phyloP scores from a whole-genome alignment of 2,888 invertebrate genomes.

The Anodontia alba region DNA sequence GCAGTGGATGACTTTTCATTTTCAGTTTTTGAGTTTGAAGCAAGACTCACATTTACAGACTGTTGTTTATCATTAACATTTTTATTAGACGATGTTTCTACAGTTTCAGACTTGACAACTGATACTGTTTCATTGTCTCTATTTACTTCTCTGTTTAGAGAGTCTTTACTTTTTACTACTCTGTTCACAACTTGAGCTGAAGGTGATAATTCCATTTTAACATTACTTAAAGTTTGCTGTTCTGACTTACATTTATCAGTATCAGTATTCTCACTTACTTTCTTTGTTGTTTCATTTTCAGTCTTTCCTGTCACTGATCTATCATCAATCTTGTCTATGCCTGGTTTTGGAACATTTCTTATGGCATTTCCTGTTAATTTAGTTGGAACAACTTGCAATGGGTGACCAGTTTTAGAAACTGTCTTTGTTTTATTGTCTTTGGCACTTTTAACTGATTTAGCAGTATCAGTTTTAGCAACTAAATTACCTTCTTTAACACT shows the following conservation, averaged over 20 bases:
- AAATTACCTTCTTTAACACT: neutral
- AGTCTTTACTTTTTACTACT: conserved; percentile 7
- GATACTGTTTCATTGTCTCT: neutral
- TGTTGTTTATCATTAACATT: neutral
- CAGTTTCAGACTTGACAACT: neutral
- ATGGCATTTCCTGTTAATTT: conserved; percentile 66
- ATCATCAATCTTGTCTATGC: conserved; percentile 41
- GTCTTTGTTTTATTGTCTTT: conserved; percentile 14
- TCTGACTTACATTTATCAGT: conserved; percentile 14
- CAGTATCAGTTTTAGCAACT: neutral
- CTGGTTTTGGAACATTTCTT: conserved; percentile 39
- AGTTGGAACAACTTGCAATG: conserved; percentile 65
- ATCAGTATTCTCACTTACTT: conserved; percentile 4
- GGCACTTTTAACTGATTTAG: neutral
- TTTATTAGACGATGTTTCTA: neutral
- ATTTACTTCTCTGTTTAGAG: conserved; percentile 2
- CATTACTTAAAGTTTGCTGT: conserved; percentile 39
- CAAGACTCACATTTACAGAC: neutral
- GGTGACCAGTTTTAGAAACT: conserved; percentile 20
- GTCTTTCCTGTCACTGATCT: conserved; percentile 19
- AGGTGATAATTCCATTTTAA: conserved; percentile 46
- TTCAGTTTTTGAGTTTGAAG: neutral
- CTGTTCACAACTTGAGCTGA: conserved; percentile 44
- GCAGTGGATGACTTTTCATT: neutral
- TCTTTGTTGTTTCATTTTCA: conserved; percentile 14